phyloP scores from a whole-genome alignment of 2,888 invertebrate species.

The Nephrotoma guestfalica region DNA sequence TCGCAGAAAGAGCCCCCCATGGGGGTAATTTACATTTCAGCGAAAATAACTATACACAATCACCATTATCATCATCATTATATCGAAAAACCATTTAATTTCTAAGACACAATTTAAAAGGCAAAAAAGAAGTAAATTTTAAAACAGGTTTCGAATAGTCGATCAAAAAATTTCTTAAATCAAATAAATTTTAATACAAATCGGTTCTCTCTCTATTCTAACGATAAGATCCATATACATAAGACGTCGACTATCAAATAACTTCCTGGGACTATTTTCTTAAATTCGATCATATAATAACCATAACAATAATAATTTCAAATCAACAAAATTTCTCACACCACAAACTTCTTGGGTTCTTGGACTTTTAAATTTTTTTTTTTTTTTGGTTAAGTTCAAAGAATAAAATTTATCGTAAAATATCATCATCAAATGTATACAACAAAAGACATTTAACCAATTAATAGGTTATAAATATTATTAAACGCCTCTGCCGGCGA shows the following conservation, averaged over 20 bases:
- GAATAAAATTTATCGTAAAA: not conserved
- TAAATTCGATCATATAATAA: not conserved
- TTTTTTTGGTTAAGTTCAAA: not conserved
- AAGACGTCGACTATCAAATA: not conserved
- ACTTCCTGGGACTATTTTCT: not conserved
- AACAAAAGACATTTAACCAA: conserved; percentile 1
- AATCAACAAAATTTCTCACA: not conserved
- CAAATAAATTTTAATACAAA: not conserved
- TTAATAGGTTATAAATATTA: conserved; percentile 3
- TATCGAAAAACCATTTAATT: not conserved
- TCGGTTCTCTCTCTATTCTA: not conserved
- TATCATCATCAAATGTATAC: not conserved
- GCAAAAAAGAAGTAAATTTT: not conserved
- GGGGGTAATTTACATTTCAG: not conserved
- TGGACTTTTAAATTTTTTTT: not conserved
- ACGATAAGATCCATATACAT: not conserved
- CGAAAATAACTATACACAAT: not conserved
- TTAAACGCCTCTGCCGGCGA: conserved; percentile 2
- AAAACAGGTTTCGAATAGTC: not conserved
- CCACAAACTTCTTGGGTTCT: not conserved
- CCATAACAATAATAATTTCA: not conserved
- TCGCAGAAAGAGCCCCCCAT: not conserved
- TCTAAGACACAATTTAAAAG: not conserved
- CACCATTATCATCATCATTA: not conserved
- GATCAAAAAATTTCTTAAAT: not conserved